Base-by-base conservation (phyloP, 2,113 vertebrate species). In the Falcunculus frontatus region DNA sequence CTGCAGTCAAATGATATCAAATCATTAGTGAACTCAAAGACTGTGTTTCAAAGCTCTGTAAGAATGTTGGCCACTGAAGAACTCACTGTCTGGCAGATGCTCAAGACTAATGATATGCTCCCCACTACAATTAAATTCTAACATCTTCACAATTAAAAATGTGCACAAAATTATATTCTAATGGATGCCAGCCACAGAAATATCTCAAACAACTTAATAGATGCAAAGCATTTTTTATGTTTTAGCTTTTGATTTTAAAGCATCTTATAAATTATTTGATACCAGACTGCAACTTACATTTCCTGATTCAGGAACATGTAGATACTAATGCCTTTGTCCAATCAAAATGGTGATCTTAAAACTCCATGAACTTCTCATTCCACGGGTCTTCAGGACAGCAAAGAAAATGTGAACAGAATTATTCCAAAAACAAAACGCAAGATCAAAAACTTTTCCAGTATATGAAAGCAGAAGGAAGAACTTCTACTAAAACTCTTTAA, bases 21-120 rank as follows among this genome's bases (percentile, higher is more conserved):
- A 96, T 84, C 65, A 97, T 96, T 93, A 97, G 62, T 74, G 69
- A 96, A 92, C 33, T 89, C 86, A 97, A 96, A 85, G 53, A 75
- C 30, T 46, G 12, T n/a, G 37, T 96, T 97, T 96, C 93, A 97
- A 96, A 97, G 82, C 53, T 93, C 86, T 95, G 32, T 83, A 60
- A 95, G 83, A 92, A 86, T 46, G 9, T 67, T 96, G 94, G 59
- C 87, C 79, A 90, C 46, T 64, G 73, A 81, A 97, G 75, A 88
- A 94, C 67, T 91, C 95, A 95, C 89, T 93, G 80, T 87, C 64
- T 97, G 87, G 87, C 95, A 97, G 86, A 94, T 94, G 74, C 59
- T 96, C 87, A 96, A 93, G 87, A 90, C 84, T 91, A 95, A 97
- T 91, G 57, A 86, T 77, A 55, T 62, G 72, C 47, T 96, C 87